phyloP scores from a whole-genome alignment of 2,797 vertebrate genomes.

The Pelobates cultripes region DNA sequence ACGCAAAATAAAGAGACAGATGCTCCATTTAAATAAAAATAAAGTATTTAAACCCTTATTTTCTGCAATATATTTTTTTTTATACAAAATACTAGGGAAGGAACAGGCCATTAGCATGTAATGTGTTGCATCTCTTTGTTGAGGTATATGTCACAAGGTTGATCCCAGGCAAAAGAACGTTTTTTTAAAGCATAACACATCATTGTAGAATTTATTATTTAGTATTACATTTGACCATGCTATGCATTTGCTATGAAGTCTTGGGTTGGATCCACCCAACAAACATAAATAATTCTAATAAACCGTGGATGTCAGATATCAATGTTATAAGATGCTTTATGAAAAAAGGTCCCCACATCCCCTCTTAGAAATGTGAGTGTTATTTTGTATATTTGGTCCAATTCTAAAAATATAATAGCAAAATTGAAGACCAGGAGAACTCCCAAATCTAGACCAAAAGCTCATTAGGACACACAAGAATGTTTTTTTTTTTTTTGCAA shows the following conservation, averaged over 20 bases:
- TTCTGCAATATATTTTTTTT: no score
- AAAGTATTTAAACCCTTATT: not conserved
- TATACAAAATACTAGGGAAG: no score
- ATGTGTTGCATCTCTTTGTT: not conserved
- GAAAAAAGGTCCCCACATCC: no score
- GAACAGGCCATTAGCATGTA: no score
- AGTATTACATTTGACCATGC: not conserved
- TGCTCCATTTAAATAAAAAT: slow-evolving; percentile 21
- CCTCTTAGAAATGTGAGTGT: no score
- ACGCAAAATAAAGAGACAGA: slow-evolving; percentile 67
- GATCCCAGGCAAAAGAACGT: not conserved
- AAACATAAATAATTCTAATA: not conserved
- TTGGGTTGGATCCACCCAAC: not conserved
- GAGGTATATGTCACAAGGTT: not conserved
- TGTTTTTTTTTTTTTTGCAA: no score
- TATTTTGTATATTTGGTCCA: no score
- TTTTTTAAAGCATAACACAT: slow-evolving; percentile 43
- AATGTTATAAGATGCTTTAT: no score
- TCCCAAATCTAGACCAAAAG: no score
- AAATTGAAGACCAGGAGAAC: no score
- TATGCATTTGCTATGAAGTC: not conserved
- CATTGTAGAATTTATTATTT: slow-evolving; percentile 22
- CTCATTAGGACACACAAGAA: no score
- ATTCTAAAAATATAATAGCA: no score
- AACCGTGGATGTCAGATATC: not conserved